Percentiles rank a stretch among this genome's conserved stretches.
Conservation (phyloP, 2,888 invertebrate species). For the Lypha dubia region DNA sequence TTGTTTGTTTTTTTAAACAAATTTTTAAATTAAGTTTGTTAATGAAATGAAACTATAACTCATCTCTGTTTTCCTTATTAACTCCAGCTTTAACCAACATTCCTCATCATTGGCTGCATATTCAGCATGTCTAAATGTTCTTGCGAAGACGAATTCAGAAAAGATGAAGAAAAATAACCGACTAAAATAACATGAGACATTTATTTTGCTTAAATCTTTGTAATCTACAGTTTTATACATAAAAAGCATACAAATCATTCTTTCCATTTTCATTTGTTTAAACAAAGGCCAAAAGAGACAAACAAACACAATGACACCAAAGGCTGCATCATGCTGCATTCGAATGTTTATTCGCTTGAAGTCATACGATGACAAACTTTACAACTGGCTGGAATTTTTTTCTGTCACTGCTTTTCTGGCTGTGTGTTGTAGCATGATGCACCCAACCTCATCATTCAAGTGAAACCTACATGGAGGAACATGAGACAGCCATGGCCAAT, state of each 20-base stretch:
- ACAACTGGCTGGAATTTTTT: conserved; percentile 30
- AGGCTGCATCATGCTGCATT: not conserved
- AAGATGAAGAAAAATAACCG: not conserved
- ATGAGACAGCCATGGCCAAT: conserved; percentile 13
- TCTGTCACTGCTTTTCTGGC: conserved; percentile 23
- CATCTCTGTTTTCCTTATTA: conserved; percentile 2
- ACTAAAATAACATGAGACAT: conserved; percentile 42
- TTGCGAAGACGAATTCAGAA: not conserved
- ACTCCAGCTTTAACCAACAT: not conserved
- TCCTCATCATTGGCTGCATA: conserved; percentile 5
- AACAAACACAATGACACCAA: conserved; percentile 13
- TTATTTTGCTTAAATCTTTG: conserved; percentile 56
- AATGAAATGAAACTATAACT: not conserved
- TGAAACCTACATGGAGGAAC: conserved; percentile 56
- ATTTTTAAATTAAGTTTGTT: conserved; percentile 12
- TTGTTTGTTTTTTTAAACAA: not conserved
- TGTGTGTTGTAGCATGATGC: conserved; percentile 32
- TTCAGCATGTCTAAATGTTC: conserved; percentile 11
- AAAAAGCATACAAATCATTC: conserved; percentile 56
- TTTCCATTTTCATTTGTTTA: conserved; percentile 45
- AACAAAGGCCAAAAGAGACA: conserved; percentile 44
- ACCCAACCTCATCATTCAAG: conserved; percentile 24
- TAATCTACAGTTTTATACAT: conserved; percentile 45
- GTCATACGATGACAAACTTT: conserved; percentile 43
- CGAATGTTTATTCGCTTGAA: conserved; percentile 38